Evolutionary conservation across 2,113 vertebrate genomes (phyloP).

Genomic region (Corythoichthys haematopterus): DNA sequence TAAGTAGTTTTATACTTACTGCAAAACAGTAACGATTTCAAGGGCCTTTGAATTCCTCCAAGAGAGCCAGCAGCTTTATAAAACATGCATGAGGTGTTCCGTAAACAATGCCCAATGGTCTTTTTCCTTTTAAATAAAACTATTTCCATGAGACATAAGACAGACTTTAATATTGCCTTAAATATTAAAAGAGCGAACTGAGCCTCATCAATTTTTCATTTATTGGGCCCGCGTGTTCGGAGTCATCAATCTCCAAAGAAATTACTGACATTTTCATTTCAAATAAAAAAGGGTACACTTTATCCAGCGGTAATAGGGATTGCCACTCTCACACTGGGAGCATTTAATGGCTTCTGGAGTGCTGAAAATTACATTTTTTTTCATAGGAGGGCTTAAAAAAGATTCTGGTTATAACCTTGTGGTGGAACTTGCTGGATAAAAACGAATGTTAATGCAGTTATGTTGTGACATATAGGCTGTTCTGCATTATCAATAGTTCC

Average conservation of each 20-base stretch:
- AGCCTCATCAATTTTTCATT: conserved; percentile 84
- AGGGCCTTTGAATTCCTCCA: conserved; percentile 71
- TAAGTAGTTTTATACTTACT: conserved; percentile 74
- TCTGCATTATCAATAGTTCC: not conserved
- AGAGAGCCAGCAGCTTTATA: conserved; percentile 70
- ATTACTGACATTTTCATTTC: conserved; percentile 84
- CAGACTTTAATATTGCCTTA: conserved; percentile 83
- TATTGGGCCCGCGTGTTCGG: conserved; percentile 77
- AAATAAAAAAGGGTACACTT: conserved; percentile 83
- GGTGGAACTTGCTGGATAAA: conserved; percentile 62
- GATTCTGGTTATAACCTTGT: conserved; percentile 65
- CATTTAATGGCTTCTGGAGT: conserved; percentile 71
- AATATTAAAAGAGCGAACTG: conserved; percentile 83
- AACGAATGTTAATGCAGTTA: conserved; percentile 50
- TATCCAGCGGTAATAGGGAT: conserved; percentile 78
- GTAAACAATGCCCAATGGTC: conserved; percentile 82
- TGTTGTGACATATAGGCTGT: not conserved
- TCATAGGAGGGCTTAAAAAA: conserved; percentile 38
- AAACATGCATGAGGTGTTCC: conserved; percentile 80
- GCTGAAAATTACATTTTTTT: conserved; percentile 59
- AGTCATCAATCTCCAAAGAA: conserved; percentile 79
- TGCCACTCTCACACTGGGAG: conserved; percentile 65
- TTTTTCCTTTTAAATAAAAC: conserved; percentile 82
- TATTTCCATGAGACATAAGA: conserved; percentile 76
- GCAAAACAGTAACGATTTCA: conserved; percentile 76